Base-by-base conservation (phyloP, 1,140 invertebrate genomes). In the Anadara kagoshimensis region DNA sequence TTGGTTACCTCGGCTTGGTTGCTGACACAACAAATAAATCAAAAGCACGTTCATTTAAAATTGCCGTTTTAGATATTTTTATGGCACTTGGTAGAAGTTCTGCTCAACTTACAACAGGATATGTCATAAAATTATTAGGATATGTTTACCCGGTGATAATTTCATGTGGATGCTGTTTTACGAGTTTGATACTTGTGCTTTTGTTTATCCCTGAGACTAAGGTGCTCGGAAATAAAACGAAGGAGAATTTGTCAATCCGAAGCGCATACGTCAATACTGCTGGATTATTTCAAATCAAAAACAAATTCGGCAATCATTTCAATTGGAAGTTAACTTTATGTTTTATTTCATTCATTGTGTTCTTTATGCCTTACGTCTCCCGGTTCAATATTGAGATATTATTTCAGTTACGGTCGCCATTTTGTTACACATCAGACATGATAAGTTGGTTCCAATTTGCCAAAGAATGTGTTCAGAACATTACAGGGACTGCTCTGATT, bases 41-140 rank as follows among this genome's bases (percentile, higher is more conserved):
- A 2, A 63, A 63, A 63, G 61, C 45, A 14, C 22, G 61, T 26
- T 63, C 61, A 47, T 63, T 63, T 18, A 47, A 47, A 45, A 63
- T 63, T 43, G 26, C 61, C 18, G 5, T 49, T 20, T 63, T 43
- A 8, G 61, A 47, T 49, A 45, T 45, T 16, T 49, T 63, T n/a
- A 47, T 45, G 10, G 61, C 61, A 7, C 8, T 63, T 26, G 61
- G 61, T 4, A 11, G n/a, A 14, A 16, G 45, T 12, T 26, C 12
- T 49, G 45, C 49, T 49, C 61, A 63, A 26, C 45, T 63, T 26
- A 45, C 43, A 16, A 63, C 44, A 1, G 61, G 61, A 26, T 63
- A 63, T 29, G 11, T 63, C 26, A 49, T 63, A 49, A 43, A 63
- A 63, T 14, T 47, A 24, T 26, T 47, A 10, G 61, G 44, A 11